Conservation (phyloP, 2,797 vertebrate species). For the Eulemur rubriventer region DNA sequence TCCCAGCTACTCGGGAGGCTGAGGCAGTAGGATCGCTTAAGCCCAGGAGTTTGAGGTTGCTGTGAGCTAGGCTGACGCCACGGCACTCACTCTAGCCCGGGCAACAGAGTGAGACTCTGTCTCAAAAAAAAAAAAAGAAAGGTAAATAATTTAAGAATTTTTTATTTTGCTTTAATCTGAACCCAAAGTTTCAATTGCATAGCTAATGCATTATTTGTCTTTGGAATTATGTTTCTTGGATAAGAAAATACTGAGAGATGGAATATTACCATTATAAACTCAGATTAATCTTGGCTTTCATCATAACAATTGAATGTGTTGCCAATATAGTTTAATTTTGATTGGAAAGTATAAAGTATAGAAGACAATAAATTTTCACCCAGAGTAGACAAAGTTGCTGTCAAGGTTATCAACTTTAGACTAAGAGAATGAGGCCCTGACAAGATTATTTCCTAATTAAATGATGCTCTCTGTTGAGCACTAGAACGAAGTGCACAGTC, state of each 20-base stretch:
- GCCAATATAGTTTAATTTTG: background rate
- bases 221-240: slow-evolving; percentile 27
- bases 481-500: slow-evolving; percentile 53
- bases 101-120: too few species aligned
- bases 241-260: slow-evolving; percentile 1
- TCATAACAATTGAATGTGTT: slow-evolving; percentile 50
- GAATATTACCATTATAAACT: slow-evolving; percentile 53
- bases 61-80: too few species aligned
- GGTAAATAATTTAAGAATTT: slow-evolving; percentile 48
- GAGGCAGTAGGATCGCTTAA: too few species aligned
- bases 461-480: slow-evolving; percentile 76
- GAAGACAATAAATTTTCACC: slow-evolving; percentile 69
- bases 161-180: slow-evolving; percentile 44
- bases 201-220: slow-evolving; percentile 37
- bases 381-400: slow-evolving; percentile 70
- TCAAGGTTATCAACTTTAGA: slow-evolving; percentile 71
- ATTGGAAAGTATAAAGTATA: slow-evolving; percentile 54
- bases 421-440: slow-evolving; percentile 70
- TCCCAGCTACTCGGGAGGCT: too few species aligned
- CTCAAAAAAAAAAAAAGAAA: too few species aligned
- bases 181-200: slow-evolving; percentile 41
- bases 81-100: too few species aligned
- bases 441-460: slow-evolving; percentile 82
- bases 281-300: background rate
- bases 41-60: too few species aligned